These are phyloP conservation scores for Embiotoca jacksoni DNA, from an alignment of 2,113 vertebrate species.

Conservation along the genomic window DNA sequence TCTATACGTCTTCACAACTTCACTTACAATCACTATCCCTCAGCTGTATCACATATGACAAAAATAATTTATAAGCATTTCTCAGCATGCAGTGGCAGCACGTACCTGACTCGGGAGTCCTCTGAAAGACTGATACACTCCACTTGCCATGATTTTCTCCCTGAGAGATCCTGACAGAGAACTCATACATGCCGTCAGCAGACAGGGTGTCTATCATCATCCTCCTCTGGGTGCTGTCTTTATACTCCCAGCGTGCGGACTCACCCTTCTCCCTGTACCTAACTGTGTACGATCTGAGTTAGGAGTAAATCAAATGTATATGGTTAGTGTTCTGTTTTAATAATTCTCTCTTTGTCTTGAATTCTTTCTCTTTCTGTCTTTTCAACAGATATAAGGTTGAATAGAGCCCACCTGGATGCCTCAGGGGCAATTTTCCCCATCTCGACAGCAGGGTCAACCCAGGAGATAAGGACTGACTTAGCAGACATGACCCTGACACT, in stretches of 20 bases:
- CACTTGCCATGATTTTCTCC: constrained; percentile 91
- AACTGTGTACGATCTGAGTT: constrained; percentile 89
- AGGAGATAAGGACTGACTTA: constrained; percentile 94
- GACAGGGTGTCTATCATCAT: constrained; percentile 88
- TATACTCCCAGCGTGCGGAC: constrained; percentile 95
- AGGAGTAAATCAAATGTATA: constrained; percentile 18
- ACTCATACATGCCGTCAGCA: constrained; percentile 97
- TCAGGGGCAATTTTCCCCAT: constrained; percentile 84
- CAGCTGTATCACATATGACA: background rate
- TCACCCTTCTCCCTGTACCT: constrained; percentile 97
- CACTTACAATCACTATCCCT: background rate
- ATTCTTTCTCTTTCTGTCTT: background rate
- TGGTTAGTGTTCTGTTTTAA: background rate
- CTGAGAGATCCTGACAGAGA: constrained; percentile 92
- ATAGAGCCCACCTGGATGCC: constrained; percentile 73
- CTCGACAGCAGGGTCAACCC: constrained; percentile 92
- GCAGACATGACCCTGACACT: constrained; percentile 94
- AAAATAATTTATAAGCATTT: background rate
- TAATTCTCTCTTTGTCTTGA: background rate
- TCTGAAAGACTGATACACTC: constrained; percentile 94
- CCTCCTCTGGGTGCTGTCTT: constrained; percentile 87
- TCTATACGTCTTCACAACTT: background rate
- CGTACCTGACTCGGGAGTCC: constrained; percentile 96
- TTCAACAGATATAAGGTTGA: background rate
- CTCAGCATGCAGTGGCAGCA: constrained; percentile 25